Conservation (phyloP, 2,797 vertebrate genomes). For the Microchirus variegatus region DNA sequence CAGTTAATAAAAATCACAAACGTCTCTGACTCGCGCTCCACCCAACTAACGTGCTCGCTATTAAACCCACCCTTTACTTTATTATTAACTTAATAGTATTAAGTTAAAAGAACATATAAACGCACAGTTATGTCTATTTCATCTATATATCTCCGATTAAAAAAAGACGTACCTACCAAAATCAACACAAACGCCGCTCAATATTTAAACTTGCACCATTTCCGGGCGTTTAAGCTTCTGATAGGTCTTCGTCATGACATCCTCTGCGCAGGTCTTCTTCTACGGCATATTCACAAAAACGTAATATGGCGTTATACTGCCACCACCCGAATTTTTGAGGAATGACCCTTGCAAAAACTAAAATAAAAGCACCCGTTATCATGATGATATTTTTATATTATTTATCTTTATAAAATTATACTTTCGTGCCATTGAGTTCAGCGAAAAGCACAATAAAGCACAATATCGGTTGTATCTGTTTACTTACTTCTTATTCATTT, state of each 20-base stretch:
- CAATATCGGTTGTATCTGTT: no score
- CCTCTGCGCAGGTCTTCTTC: conserved; percentile 23
- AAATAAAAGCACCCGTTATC: no score
- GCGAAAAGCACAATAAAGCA: no score
- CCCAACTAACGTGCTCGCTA: not conserved
- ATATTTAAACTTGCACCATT: conserved; percentile 54
- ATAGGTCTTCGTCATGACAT: conserved; percentile 46
- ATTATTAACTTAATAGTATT: not conserved
- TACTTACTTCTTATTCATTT: no score
- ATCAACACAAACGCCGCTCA: conserved; percentile 35
- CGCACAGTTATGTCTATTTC: accelerated
- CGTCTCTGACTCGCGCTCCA: not conserved
- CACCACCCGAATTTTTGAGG: conserved; percentile 5
- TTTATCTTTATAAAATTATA: no score
- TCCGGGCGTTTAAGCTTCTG: conserved; percentile 30
- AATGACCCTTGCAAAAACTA: not conserved
- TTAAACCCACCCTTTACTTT: not conserved
- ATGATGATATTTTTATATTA: no score
- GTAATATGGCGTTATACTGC: not conserved
- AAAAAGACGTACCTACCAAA: conserved; percentile 5
- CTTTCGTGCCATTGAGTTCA: no score
- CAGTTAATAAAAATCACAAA: conserved; percentile 2
- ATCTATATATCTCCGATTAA: no score
- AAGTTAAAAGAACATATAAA: accelerated
- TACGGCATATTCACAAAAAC: accelerated